Evolutionary conservation across 53 echinoderm and acorn worm genomes (phyloP), one percentile per base, ranked within the genome.

Genomic region (Hippasteria phrygiana): DNA sequence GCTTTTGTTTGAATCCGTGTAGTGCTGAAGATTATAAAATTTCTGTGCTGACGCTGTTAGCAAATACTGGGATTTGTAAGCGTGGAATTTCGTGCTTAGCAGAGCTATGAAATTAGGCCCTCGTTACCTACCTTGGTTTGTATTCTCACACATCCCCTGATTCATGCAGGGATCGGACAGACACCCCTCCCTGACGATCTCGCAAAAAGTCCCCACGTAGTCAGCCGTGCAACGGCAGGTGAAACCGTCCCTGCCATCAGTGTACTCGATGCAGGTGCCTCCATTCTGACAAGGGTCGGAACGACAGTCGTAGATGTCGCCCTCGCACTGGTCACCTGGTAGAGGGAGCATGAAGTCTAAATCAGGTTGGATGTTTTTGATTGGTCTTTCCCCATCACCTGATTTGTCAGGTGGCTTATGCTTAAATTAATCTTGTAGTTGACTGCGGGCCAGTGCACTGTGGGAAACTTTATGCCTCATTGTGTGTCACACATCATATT

Each of bases 271-370:
- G 42, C 99, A 99, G 40, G 91, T 94, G 35, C 99, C 99, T 1
- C 77, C 79, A 53, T 99, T 94, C 16, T 82, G 94, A 78, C 99
- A 99, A 2, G 99, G 99, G 27, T 93, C 89, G 0, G 99, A 99
- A 5, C 93, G 93, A 59, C 99, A 99, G 56, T 99, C 99, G 65
- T 99, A 99, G 40, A 96, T 94, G 88, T 99, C 99, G 24, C 99
- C 99, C 86, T 99, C 94, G 75, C 99, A 99, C 9, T 94, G 99
- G 0, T 83, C 66, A 96, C 99, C 99, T 99, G 47, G 20, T 32
- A 4, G 59, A 59, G 20, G 26, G 59, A 26, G n/a, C 59, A 59
- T 24, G 26, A 26, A 9, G n/a, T 8, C n/a, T 24, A 45, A 45
- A 45, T 45, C 46, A 45, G 46, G 46, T 45, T 45, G 5, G 46